Evolutionary conservation across 2,797 vertebrate genomes (phyloP).

Genomic region (Iguana delicatissima): DNA sequence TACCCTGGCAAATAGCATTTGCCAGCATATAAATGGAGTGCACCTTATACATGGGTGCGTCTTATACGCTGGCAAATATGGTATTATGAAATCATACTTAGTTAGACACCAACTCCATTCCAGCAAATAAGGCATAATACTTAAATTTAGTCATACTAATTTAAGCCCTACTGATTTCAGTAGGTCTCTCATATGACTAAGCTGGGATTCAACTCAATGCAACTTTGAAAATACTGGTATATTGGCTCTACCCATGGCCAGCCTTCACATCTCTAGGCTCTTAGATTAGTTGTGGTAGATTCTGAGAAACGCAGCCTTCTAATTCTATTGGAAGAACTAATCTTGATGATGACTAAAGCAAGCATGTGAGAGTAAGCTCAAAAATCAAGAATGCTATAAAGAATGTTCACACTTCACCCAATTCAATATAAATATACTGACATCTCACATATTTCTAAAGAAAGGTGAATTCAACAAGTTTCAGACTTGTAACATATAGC

Average conservation of each 20-base stretch:
- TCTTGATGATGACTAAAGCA: neutral
- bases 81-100: neutral
- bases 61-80: no score
- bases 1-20: no score
- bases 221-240: neutral
- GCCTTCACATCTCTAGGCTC: neutral
- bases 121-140: neutral
- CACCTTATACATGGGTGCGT: no score
- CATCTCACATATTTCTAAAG: constrained; percentile 22
- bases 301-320: neutral
- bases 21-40: no score
- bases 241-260: neutral
- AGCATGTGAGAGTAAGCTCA: neutral
- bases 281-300: neutral
- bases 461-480: constrained; percentile 1
- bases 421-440: constrained; percentile 47
- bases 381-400: constrained; percentile 29
- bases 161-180: neutral
- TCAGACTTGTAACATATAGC: neutral
- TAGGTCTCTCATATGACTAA: neutral
- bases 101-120: neutral
- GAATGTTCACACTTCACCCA: constrained; percentile 46
- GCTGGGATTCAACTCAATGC: neutral
- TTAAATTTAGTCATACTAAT: neutral
- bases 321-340: neutral